These are phyloP conservation scores for Acipenser transmontanus DNA, from an alignment of 2,797 vertebrate genomes.

Conservation along the genomic window DNA sequence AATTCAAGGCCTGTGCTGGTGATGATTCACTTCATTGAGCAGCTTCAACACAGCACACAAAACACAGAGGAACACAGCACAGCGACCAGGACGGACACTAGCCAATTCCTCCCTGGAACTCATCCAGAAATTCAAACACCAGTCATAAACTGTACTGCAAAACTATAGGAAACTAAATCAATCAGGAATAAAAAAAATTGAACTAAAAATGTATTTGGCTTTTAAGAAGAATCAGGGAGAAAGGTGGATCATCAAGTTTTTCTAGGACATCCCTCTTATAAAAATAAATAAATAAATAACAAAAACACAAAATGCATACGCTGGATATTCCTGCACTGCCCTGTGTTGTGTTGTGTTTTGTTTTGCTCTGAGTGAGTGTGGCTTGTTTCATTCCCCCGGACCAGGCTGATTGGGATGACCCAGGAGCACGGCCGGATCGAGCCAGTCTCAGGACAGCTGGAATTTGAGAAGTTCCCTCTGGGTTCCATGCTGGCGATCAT, in stretches of 20 bases:
- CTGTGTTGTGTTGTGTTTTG: background rate
- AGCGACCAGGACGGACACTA: too few species aligned
- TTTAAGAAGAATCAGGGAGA: background rate
- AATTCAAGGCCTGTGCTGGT: background rate
- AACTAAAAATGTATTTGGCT: too few species aligned
- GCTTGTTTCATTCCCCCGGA: background rate
- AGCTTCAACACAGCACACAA: too few species aligned
- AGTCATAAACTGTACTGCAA: too few species aligned
- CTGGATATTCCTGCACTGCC: background rate
- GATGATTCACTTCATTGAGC: too few species aligned
- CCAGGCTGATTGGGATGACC: slow-evolving; percentile 70
- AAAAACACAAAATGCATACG: background rate
- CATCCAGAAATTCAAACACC: too few species aligned
- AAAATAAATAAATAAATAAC: background rate
- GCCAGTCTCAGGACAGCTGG: slow-evolving; percentile 52
- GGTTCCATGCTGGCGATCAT: slow-evolving; percentile 62
- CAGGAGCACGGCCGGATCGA: slow-evolving; percentile 77
- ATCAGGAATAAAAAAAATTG: too few species aligned
- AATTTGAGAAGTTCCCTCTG: slow-evolving; percentile 63
- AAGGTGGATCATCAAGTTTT: background rate
- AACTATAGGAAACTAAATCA: too few species aligned
- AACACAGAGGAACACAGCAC: too few species aligned
- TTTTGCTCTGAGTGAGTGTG: background rate
- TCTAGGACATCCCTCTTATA: background rate
- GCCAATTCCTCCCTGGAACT: too few species aligned